Evolutionary conservation across 2,797 vertebrate genomes (phyloP).

Genomic region (Paramormyrops hopkinsi): DNA sequence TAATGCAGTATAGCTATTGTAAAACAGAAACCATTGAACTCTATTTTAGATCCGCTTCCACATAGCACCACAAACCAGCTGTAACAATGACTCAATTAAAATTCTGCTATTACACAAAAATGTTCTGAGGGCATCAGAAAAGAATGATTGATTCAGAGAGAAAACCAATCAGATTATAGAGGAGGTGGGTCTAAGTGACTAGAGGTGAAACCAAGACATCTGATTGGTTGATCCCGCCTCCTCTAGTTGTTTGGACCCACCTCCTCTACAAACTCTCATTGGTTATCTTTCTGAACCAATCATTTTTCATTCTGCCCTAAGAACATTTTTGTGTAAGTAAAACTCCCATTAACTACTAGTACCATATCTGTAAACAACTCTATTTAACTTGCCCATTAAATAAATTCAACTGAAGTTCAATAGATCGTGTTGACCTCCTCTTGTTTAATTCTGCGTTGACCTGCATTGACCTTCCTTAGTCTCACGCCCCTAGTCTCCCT

Average conservation of each 20-base stretch:
- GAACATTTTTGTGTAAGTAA: neutral
- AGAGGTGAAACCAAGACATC: no score
- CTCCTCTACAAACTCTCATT: neutral
- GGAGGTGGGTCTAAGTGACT: no score
- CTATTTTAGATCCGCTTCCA: neutral
- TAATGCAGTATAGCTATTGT: neutral
- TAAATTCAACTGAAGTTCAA: neutral
- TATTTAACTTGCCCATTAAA: neutral
- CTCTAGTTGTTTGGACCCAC: neutral
- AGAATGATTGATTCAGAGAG: neutral
- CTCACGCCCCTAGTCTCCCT: neutral
- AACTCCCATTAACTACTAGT: neutral
- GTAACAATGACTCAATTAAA: neutral
- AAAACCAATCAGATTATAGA: neutral
- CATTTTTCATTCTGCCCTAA: neutral
- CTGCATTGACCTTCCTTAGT: neutral
- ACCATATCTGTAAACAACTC: neutral
- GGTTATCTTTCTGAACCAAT: neutral
- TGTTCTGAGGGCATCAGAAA: neutral
- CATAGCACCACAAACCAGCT: neutral
- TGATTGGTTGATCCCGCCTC: no score
- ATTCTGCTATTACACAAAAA: neutral
- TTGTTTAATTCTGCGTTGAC: neutral
- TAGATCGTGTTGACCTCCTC: neutral
- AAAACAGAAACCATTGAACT: neutral